Evolutionary conservation across 2,888 invertebrate species (phyloP).

Genomic region (Ashinkailepas kermadecensis): DNA sequence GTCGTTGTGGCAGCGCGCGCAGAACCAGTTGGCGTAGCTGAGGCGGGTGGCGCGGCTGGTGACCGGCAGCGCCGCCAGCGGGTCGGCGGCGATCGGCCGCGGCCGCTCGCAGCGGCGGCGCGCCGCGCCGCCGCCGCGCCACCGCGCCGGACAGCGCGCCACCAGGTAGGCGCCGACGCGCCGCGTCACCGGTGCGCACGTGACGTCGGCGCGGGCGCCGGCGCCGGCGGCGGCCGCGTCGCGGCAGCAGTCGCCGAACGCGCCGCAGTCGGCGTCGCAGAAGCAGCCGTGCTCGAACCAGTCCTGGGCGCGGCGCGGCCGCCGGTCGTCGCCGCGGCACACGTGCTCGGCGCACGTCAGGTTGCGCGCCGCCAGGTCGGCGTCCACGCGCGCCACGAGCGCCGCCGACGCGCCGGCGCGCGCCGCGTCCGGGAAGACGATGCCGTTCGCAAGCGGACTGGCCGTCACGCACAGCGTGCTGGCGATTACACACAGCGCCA

Average conservation of each 20-base stretch:
- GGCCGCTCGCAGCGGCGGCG: neutral
- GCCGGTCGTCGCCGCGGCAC: neutral
- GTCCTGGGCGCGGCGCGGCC: neutral
- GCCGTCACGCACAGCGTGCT: no score
- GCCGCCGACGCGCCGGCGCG: neutral
- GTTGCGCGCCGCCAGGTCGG: neutral
- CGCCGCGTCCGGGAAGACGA: neutral
- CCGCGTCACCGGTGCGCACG: neutral
- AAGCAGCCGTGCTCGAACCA: neutral
- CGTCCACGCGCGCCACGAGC: neutral
- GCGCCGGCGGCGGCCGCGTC: neutral
- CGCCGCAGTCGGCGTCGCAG: neutral
- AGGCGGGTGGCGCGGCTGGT: conserved; percentile 38
- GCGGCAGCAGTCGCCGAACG: neutral
- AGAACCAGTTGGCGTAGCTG: conserved; percentile 42
- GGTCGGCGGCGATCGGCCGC: conserved; percentile 35
- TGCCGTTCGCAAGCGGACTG: no score
- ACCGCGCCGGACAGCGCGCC: neutral
- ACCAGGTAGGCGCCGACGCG: neutral
- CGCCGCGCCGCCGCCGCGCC: neutral
- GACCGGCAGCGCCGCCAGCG: conserved; percentile 40
- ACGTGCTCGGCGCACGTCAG: neutral
- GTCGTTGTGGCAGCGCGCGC: conserved; percentile 45
- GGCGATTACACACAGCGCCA: no score
- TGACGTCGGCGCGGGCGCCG: neutral